Base-by-base conservation (phyloP, 2,888 invertebrate species). In the Leucozona laternaria region DNA sequence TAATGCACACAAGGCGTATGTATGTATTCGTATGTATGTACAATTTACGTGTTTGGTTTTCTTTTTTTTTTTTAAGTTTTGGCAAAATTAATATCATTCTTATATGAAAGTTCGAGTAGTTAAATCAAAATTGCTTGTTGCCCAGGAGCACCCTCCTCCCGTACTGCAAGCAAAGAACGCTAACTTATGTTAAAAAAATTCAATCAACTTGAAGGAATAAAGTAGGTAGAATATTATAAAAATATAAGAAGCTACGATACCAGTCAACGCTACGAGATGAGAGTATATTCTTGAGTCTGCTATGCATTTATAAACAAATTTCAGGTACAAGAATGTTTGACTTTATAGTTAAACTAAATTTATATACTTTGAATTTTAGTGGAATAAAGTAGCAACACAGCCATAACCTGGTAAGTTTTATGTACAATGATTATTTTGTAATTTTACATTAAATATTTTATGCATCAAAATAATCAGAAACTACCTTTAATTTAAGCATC, bases 1-100 rank as follows among this genome's bases (percentile, higher is more conserved):
- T 70, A 70, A 70, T 62, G 48, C 43, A 66, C 11, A 66, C 31
- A 28, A 40, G 66, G n/a, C 31, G 8, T 55, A 6, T 31, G 5
- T 31, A 28, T 5, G n/a, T n/a, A 55, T 17, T 25, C 17, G 17
- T 11, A 5, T 4, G 15, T 11, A 31, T 31, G 57, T 17, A 17
- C 6, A 10, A 17, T 0, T 11, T 15, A 28, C 7, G n/a, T 53
- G 0, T 0, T 0, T 34, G 6, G 5, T 4, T 34, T 57, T 17
- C 1, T 11, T 34, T 5, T 34, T 57, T 10, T 55, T 55, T 55
- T 31, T 28, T n/a, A 55, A 31, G n/a, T 55, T 55, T 55, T 55
- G 4, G 4, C n/a, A 55, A 31, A 55, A 31, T 28, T 55, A 28
- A 55, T 55, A 55, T 28, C n/a, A n/a, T 55, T 15, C 10, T 28